These are phyloP conservation scores for Phyllopteryx taeniolatus DNA, from an alignment of 2,113 vertebrate species.

Conservation along the genomic window DNA sequence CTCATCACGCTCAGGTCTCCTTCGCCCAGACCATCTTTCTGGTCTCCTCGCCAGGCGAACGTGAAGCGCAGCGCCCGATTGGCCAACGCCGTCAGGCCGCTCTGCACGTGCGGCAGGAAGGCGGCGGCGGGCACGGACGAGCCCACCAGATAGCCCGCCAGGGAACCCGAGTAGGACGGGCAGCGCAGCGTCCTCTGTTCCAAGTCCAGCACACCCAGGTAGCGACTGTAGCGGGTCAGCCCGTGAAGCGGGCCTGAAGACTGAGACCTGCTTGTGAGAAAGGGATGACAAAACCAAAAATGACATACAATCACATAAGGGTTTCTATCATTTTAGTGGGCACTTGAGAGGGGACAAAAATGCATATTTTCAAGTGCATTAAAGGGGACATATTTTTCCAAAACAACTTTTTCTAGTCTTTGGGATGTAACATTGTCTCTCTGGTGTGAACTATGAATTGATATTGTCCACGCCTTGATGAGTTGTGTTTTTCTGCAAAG, in stretches of 20 bases:
- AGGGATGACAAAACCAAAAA: slow-evolving; percentile 53
- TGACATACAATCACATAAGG: not conserved
- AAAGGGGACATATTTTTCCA: no score
- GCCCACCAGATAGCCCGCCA: slow-evolving; percentile 79
- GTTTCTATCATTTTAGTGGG: no score
- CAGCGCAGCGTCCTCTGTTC: slow-evolving; percentile 88
- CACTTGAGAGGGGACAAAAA: no score
- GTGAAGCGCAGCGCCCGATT: slow-evolving; percentile 85
- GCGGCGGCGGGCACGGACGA: slow-evolving; percentile 81
- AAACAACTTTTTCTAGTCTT: no score
- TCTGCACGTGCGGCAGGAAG: slow-evolving; percentile 87
- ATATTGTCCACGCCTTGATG: no score
- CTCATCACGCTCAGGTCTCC: slow-evolving; percentile 50
- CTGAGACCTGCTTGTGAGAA: slow-evolving; percentile 29
- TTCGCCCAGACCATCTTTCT: slow-evolving; percentile 13
- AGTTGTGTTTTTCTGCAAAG: no score
- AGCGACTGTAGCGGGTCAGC: slow-evolving; percentile 85
- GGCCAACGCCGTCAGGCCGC: slow-evolving; percentile 81
- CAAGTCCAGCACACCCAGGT: slow-evolving; percentile 84
- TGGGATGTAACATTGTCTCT: no score
- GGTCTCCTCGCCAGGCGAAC: slow-evolving; percentile 46
- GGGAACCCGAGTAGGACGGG: slow-evolving; percentile 81
- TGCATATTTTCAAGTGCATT: no score
- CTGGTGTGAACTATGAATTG: no score
- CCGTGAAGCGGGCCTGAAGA: slow-evolving; percentile 61